Evolutionary conservation across 2,888 invertebrate genomes (phyloP).

Genomic region (Vesta saturnalis): DNA sequence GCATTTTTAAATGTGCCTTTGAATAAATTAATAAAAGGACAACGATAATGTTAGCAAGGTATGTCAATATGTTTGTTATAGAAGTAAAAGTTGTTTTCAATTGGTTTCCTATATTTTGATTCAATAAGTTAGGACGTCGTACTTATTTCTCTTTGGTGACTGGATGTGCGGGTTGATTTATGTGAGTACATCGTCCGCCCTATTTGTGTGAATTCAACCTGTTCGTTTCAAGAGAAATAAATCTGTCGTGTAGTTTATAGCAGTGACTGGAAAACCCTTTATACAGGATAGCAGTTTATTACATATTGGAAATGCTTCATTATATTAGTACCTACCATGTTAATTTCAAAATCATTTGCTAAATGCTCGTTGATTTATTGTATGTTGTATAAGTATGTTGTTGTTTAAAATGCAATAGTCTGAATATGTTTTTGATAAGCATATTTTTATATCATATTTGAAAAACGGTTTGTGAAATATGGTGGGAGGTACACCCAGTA

Average conservation of each 20-base stretch:
- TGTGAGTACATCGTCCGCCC: neutral
- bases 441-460: too few species aligned
- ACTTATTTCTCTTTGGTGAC: constrained; percentile 7
- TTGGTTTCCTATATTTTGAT: too few species aligned
- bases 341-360: neutral
- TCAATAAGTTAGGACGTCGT: constrained; percentile 1
- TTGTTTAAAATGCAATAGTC: too few species aligned
- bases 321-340: neutral
- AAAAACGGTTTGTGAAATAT: too few species aligned
- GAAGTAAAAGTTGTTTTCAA: neutral
- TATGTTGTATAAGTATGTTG: neutral
- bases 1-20: too few species aligned
- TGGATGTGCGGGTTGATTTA: neutral
- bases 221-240: constrained; percentile 5
- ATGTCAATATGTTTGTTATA: neutral
- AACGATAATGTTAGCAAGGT: too few species aligned
- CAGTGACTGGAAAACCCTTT: neutral
- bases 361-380: neutral
- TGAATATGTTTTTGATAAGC: too few species aligned
- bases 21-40: too few species aligned
- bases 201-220: constrained; percentile 16
- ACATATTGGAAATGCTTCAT: neutral
- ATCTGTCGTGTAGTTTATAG: neutral
- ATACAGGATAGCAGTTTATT: neutral
- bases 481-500: too few species aligned